Evolutionary conservation across 64 coral and sea anemone genomes (phyloP).

Genomic region (Platygyra sinensis): DNA sequence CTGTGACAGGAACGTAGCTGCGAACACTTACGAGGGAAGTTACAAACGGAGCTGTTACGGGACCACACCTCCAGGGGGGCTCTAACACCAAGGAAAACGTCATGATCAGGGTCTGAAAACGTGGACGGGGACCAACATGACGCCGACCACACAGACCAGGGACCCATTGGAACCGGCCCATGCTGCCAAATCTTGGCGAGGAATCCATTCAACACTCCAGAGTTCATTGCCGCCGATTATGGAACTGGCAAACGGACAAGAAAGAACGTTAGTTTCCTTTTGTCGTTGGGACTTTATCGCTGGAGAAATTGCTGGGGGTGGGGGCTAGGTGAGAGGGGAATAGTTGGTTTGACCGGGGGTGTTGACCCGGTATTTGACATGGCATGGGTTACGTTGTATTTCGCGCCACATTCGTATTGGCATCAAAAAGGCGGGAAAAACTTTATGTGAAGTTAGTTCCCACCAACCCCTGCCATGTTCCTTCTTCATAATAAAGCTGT

Average conservation of each 20-base stretch:
- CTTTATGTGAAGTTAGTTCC: too few species aligned
- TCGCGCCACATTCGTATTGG: too few species aligned
- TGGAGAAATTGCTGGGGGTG: too few species aligned
- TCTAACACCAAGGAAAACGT: slow-evolving; percentile 86
- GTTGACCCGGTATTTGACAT: too few species aligned
- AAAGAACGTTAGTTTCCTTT: background rate
- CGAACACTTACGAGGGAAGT: slow-evolving; percentile 78
- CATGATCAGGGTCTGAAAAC: slow-evolving; percentile 92
- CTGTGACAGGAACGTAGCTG: background rate
- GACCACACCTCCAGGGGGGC: slow-evolving; percentile 84
- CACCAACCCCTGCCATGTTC: too few species aligned
- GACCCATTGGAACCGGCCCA: slow-evolving; percentile 86
- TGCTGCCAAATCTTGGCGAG: slow-evolving; percentile 70
- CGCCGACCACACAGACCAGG: slow-evolving; percentile 67
- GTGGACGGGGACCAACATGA: slow-evolving; percentile 86
- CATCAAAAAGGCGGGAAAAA: too few species aligned
- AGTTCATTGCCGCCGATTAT: slow-evolving; percentile 23
- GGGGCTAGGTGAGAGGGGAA: too few species aligned
- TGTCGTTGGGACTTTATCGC: too few species aligned
- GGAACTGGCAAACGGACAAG: background rate
- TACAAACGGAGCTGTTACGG: slow-evolving; percentile 78
- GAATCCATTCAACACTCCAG: slow-evolving; percentile 74
- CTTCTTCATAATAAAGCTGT: too few species aligned
- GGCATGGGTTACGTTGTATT: too few species aligned
- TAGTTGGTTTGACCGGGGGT: too few species aligned